These are phyloP conservation scores for Aphrophora alni DNA, from an alignment of 2,888 invertebrate genomes.

Conservation along the genomic window DNA sequence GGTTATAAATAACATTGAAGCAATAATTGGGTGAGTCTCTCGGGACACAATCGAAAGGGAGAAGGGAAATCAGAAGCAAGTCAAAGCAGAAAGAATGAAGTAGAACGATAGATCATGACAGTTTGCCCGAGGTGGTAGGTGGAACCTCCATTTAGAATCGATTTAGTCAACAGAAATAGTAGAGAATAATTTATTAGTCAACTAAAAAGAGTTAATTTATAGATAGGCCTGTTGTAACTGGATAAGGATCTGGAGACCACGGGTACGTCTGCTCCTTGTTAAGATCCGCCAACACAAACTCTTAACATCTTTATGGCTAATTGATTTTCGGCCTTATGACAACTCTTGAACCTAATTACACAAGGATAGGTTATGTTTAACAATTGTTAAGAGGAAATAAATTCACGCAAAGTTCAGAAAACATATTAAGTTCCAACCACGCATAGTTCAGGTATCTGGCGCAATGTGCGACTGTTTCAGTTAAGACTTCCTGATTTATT, in stretches of 20 bases:
- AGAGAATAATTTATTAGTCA: background rate
- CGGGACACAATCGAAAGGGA: background rate
- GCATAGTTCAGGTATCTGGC: background rate
- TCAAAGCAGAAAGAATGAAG: background rate
- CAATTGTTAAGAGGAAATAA: background rate
- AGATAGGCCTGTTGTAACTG: background rate
- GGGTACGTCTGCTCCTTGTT: background rate
- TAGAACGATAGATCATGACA: background rate
- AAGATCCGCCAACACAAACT: background rate
- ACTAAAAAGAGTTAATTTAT: conserved; percentile 2
- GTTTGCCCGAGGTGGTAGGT: background rate
- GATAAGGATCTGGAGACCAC: background rate
- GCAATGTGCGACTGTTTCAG: too few species aligned
- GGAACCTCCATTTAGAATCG: conserved; percentile 3
- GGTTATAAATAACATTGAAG: background rate
- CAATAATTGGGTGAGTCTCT: background rate
- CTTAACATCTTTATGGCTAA: conserved; percentile 4
- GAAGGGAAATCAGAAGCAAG: background rate
- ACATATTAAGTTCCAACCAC: background rate
- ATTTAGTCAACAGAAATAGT: conserved; percentile 9
- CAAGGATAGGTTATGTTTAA: background rate
- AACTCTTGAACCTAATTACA: background rate
- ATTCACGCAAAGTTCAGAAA: background rate
- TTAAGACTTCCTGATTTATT: too few species aligned
- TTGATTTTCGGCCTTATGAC: background rate